Base-by-base conservation (phyloP, 92 coral and sea anemone species). In the Palythoa grandiflora region DNA sequence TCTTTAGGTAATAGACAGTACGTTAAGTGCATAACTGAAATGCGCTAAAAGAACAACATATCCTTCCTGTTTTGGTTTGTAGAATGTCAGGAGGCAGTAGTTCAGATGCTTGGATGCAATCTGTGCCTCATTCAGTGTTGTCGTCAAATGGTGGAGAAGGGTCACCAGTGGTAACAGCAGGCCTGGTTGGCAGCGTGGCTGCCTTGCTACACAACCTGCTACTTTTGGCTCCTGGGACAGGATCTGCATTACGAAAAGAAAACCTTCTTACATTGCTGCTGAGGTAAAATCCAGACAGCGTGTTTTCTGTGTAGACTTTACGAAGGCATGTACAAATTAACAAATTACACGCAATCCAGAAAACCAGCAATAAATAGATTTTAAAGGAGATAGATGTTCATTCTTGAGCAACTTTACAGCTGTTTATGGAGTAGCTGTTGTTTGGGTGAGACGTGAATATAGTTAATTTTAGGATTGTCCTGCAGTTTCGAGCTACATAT, bases 11-110 rank as follows among this genome's bases (percentile, higher is more conserved):
- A 40, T 40, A 2, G 47, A 40, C 47, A 40, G 47, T 40, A 40
- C 47, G 3, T 40, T 40, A 40, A 5, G 19, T 60, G 14, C 20
- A 9, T 63, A 20, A 28, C 20, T 14, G 21, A 16, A 50, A 73
- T 44, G 78, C 78, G 77, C 54, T 13, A 9, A 44, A 28, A 5
- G 3, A 51, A 9, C 61, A 76, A 5, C 38, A 20, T 35, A 40
- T 52, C 44, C 1, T 38, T 61, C 39, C 5, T 50, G 20, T 8
- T 44, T 54, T 50, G 12, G 1, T 28, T 63, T 61, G 3, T 70
- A 95, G 98, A 5, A 95, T 95, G 98, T 95, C 98, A n/a, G 94
- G 92, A 65, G 87, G 94, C 12, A 93, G 93, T 37, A 92, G 87
- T 89, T 80, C 89, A 37, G 86, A 74, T 83, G 81, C 88, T 2